Conservation (phyloP, 92 coral and sea anemone genomes). For the Bergia puertoricense region DNA sequence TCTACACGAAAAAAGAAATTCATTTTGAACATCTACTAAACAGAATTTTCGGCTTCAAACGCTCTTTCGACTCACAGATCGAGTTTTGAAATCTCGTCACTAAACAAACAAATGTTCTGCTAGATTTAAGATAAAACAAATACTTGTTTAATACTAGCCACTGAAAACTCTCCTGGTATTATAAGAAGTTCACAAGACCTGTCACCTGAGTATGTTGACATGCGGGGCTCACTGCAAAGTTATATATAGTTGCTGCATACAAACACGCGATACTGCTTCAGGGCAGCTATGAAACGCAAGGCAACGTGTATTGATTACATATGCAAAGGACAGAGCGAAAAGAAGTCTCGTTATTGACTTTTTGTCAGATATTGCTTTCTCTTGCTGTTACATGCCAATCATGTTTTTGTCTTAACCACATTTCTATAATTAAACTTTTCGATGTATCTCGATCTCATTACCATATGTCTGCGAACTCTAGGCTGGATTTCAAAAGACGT, state of each 20-base stretch:
- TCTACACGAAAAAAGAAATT: constrained; percentile 37
- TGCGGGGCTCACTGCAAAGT: neutral
- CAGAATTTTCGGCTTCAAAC: neutral
- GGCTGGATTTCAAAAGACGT: no score
- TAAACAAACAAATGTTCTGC: constrained; percentile 34
- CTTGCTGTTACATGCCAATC: constrained; percentile 35
- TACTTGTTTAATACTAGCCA: constrained; percentile 36
- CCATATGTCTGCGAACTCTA: constrained; percentile 11
- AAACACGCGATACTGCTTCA: constrained; percentile 4
- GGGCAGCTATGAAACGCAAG: neutral
- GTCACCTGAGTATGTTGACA: constrained; percentile 5
- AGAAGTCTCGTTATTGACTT: neutral
- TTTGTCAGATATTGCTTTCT: constrained; percentile 30
- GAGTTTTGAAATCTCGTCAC: neutral
- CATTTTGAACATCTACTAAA: neutral
- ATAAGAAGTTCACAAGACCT: constrained; percentile 26
- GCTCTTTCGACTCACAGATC: constrained; percentile 1
- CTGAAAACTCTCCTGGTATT: constrained; percentile 9
- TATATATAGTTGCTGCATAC: neutral
- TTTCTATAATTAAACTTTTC: constrained; percentile 31
- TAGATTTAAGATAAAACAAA: constrained; percentile 34
- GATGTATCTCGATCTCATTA: neutral
- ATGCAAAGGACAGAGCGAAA: neutral
- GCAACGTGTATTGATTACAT: neutral
- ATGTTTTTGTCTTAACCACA: constrained; percentile 9